Evolutionary conservation across 2,113 vertebrate species (phyloP).

Genomic region (Laticauda laticaudata): DNA sequence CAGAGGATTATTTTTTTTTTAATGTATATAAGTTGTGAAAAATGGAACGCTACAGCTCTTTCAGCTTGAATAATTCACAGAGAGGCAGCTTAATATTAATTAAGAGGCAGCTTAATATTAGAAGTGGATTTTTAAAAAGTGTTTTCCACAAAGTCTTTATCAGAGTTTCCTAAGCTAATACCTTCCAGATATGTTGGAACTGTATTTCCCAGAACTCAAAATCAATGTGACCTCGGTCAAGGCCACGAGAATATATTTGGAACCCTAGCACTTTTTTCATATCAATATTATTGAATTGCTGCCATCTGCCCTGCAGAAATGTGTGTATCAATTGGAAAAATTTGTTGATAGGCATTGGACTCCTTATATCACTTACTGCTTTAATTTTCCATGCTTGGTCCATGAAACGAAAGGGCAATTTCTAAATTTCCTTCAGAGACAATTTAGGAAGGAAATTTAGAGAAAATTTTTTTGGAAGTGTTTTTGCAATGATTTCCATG

Average conservation of each 20-base stretch:
- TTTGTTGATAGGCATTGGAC: neutral
- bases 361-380: neutral
- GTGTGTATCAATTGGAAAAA: neutral
- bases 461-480: neutral
- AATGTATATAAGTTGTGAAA: neutral
- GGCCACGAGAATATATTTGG: neutral
- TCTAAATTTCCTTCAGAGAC: neutral
- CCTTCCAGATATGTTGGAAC: neutral
- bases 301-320: neutral
- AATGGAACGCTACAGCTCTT: neutral
- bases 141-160: neutral
- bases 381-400: neutral
- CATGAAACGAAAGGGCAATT: neutral
- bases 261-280: neutral
- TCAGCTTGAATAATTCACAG: constrained; percentile 33
- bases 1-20: neutral
- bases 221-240: neutral
- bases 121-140: constrained; percentile 14
- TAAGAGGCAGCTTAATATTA: neutral
- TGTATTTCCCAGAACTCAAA: neutral
- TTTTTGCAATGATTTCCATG: neutral
- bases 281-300: neutral
- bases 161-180: neutral
- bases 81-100: neutral
- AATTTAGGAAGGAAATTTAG: neutral